These are phyloP conservation scores for Maconellicoccus hirsutus DNA, from an alignment of 1,140 invertebrate genomes.

Conservation along the genomic window DNA sequence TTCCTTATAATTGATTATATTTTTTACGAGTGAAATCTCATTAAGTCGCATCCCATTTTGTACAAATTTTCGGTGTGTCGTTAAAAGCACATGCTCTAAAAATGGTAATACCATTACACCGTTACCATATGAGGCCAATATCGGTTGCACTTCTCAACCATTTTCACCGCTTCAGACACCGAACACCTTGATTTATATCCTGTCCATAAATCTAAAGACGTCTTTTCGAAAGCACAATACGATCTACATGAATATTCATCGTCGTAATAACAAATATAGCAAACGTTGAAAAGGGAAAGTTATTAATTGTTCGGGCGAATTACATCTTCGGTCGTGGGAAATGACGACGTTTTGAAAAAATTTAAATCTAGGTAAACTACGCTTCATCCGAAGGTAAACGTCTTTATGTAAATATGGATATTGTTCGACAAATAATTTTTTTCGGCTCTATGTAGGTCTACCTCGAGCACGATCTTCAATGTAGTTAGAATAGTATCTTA, in stretches of 20 bases:
- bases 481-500: too few species aligned
- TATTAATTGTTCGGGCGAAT: not conserved
- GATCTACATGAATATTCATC: not conserved
- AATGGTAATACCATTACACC: too few species aligned
- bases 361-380: not conserved
- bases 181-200: not conserved
- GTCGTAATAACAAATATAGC: not conserved
- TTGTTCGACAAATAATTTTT: too few species aligned
- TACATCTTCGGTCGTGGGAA: not conserved
- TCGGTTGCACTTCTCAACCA: too few species aligned
- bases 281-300: not conserved
- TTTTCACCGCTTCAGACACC: too few species aligned
- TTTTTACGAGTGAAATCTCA: too few species aligned
- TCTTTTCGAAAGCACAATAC: not conserved
- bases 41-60: too few species aligned
- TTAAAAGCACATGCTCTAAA: too few species aligned
- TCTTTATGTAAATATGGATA: not conserved
- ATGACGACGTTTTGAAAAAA: too few species aligned
- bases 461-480: not conserved
- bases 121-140: too few species aligned
- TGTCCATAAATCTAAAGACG: not conserved
- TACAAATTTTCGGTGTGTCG: too few species aligned
- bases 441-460: not conserved
- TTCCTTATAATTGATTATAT: too few species aligned
- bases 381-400: not conserved